These are phyloP conservation scores for Amphimallon solstitiale DNA, from an alignment of 2,888 invertebrate species.

Conservation along the genomic window DNA sequence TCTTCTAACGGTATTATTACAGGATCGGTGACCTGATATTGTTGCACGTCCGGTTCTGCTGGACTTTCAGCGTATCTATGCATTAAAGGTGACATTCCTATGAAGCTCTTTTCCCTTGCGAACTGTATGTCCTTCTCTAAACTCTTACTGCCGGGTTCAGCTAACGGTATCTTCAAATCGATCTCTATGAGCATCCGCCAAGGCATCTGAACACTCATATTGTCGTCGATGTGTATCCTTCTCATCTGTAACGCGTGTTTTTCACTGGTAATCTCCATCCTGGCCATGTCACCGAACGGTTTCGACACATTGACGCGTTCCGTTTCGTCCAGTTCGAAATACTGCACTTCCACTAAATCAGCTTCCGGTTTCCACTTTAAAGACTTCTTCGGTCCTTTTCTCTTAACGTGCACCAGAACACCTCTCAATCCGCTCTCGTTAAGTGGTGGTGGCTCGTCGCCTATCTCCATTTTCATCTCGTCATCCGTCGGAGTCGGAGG, in stretches of 20 bases:
- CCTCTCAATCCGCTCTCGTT: slow-evolving; percentile 71
- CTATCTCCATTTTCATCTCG: slow-evolving; percentile 45
- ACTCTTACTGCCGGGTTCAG: slow-evolving; percentile 80
- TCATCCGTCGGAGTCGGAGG: slow-evolving; percentile 30
- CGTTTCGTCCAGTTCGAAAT: slow-evolving; percentile 94
- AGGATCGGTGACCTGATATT: slow-evolving; percentile 79
- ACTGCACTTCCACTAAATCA: slow-evolving; percentile 83
- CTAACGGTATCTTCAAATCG: slow-evolving; percentile 73
- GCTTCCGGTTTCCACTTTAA: slow-evolving; percentile 81
- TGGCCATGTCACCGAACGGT: slow-evolving; percentile 90
- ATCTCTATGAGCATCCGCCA: slow-evolving; percentile 81
- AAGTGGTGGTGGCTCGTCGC: slow-evolving; percentile 44
- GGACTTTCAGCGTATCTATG: slow-evolving; percentile 84
- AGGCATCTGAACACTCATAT: slow-evolving; percentile 82
- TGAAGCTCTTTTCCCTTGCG: slow-evolving; percentile 83
- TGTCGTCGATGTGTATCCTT: slow-evolving; percentile 70
- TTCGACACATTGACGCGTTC: slow-evolving; percentile 95
- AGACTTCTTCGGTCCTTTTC: slow-evolving; percentile 81
- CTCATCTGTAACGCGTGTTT: slow-evolving; percentile 80
- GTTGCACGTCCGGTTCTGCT: slow-evolving; percentile 87
- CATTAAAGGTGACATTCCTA: slow-evolving; percentile 35
- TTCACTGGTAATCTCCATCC: slow-evolving; percentile 88
- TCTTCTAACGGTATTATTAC: slow-evolving; percentile 90
- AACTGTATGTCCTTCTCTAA: slow-evolving; percentile 88
- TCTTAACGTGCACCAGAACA: slow-evolving; percentile 78